Evolutionary conservation across 2,113 vertebrate genomes (phyloP).

Genomic region (Prionailurus viverrinus): DNA sequence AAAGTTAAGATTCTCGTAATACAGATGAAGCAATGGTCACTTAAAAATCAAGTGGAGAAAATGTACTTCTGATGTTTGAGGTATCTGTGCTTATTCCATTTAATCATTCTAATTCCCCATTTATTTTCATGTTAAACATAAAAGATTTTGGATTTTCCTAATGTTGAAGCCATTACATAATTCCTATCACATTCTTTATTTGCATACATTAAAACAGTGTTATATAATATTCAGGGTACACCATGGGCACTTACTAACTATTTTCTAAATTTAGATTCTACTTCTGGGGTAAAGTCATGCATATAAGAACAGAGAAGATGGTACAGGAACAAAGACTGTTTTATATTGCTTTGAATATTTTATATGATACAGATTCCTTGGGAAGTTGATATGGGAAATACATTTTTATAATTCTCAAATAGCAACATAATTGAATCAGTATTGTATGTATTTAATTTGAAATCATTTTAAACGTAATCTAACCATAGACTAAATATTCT

Average conservation of each 20-base stretch:
- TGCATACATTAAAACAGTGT: not conserved
- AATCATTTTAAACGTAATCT: conserved; percentile 32
- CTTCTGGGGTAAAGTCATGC: conserved; percentile 8
- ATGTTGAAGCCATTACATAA: not conserved
- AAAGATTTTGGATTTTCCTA: not conserved
- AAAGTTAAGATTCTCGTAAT: not conserved
- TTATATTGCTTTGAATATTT: conserved; percentile 42
- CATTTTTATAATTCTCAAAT: conserved; percentile 43
- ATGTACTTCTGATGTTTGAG: not conserved
- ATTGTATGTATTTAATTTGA: conserved; percentile 42
- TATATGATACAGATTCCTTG: not conserved
- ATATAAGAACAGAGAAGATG: conserved; percentile 9
- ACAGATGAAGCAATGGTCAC: not conserved
- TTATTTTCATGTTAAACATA: conserved; percentile 44
- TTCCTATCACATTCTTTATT: conserved; percentile 9
- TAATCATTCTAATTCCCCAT: not conserved
- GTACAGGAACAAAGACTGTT: conserved; percentile 41
- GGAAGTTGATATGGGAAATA: conserved; percentile 4
- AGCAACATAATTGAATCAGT: not conserved
- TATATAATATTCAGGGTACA: not conserved
- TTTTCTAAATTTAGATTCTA: conserved; percentile 26
- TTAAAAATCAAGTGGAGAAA: conserved; percentile 33
- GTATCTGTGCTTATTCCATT: not conserved
- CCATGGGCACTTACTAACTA: not conserved
- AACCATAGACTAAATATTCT: not conserved